Base-by-base conservation (phyloP, 2,888 invertebrate species). In the Conchocele bisecta region DNA sequence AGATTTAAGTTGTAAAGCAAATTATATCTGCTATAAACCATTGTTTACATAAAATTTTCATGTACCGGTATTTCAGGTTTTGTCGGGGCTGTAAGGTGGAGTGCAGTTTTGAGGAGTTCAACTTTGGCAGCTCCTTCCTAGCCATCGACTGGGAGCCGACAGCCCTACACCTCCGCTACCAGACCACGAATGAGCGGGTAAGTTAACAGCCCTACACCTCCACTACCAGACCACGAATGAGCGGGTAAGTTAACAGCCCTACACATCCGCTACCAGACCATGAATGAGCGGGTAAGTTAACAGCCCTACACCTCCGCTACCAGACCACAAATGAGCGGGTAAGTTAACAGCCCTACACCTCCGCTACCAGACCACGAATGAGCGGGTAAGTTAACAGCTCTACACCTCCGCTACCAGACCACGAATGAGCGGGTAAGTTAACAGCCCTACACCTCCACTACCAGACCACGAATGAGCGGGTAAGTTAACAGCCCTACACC, bases 91-190 rank as follows among this genome's bases (percentile, higher is more conserved):
- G 97, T 92, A 93, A 94, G 81, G 93, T 98, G 86, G 95, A 95
- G 37, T 95, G 95, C 89, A 91, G 91, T 75, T 91, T 91, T 68
- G 89, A 91, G 26, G 88, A 89, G 72, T 91, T 89, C 82, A 85
- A 83, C 67, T 83, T 84, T 73, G 83, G 86, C 26, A 85, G 88
- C 68, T 89, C 89, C n/a, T 92, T 93, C 88, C 93, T 97, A 79
- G 96, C 97, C 75, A 95, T 98, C 74, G 97, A 98, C 93, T 98
- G 98, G 97, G 97, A 98, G 91, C 97, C 97, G 70, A 97, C 97
- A 0, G 97, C 97, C 48, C 93, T 97, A 83, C 97, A 98, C 92
- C 93, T 98, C 83, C 93, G 97, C 39, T 97, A 96, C 92, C 96
- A 96, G 92, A 93, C 94, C 84, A 94, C 95, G 1, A 92, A 95